Conservation (phyloP, 2,888 invertebrate species). For the Plebejus argus region DNA sequence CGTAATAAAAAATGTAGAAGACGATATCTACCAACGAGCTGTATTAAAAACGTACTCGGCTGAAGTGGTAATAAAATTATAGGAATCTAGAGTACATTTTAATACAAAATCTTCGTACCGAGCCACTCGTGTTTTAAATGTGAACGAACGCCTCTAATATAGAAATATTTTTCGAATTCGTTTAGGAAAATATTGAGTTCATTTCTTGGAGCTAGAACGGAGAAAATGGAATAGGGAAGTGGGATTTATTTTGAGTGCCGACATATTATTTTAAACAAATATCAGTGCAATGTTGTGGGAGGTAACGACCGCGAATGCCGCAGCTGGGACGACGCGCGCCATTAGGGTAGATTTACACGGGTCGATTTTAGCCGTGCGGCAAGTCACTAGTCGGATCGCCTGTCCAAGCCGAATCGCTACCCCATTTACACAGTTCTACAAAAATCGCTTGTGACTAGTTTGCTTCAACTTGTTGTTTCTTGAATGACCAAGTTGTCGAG, state of each 20-base stretch:
- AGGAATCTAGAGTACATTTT: neutral
- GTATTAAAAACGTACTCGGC: neutral
- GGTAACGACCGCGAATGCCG: neutral
- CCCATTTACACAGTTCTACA: too few relatives aligned
- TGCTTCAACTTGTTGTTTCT: too few relatives aligned
- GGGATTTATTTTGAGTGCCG: neutral
- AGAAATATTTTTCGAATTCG: neutral
- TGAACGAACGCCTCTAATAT: neutral
- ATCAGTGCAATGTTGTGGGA: neutral
- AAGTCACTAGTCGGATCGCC: too few relatives aligned
- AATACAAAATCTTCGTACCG: neutral
- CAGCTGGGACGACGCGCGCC: neutral
- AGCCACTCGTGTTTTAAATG: neutral
- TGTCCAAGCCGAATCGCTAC: too few relatives aligned
- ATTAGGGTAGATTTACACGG: too few relatives aligned
- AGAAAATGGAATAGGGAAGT: neutral
- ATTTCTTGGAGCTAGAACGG: neutral
- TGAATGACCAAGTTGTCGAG: too few relatives aligned
- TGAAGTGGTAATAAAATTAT: conserved; percentile 13
- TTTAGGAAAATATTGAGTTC: neutral
- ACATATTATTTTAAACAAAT: neutral
- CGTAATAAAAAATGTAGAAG: neutral
- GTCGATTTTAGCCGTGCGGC: too few relatives aligned
- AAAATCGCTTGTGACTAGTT: too few relatives aligned
- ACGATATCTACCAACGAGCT: neutral